These are phyloP conservation scores for Augochlora pura DNA, from an alignment of 1,140 invertebrate species.

Conservation along the genomic window DNA sequence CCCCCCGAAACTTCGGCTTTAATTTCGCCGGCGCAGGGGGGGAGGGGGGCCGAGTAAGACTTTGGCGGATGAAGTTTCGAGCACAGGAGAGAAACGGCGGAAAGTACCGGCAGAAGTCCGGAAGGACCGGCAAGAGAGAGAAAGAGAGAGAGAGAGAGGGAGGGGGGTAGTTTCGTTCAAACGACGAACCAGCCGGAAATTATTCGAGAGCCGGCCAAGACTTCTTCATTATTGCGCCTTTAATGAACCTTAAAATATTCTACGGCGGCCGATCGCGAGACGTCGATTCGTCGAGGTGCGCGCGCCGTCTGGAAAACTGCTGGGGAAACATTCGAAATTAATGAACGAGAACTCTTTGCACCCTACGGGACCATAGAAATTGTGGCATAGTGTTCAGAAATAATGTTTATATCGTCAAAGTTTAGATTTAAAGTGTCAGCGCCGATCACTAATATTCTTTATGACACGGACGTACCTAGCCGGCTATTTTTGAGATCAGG, in stretches of 20 bases:
- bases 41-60: conserved; percentile 18
- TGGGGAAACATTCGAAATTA: background rate
- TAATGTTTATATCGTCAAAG: no score
- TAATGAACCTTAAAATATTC: conserved; percentile 71
- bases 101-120: conserved; percentile 17
- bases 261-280: conserved; percentile 29
- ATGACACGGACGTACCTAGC: no score
- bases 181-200: conserved; percentile 42
- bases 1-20: conserved; percentile 14
- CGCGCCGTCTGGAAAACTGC: conserved; percentile 4
- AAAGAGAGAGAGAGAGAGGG: background rate
- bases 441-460: no score
- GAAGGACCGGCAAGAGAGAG: no score
- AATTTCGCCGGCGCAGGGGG: conserved; percentile 24
- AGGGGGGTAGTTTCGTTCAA: conserved; percentile 28
- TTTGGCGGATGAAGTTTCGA: conserved; percentile 52
- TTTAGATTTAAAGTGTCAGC: no score
- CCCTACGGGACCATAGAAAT: no score
- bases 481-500: no score
- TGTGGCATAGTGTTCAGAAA: no score
- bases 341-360: no score
- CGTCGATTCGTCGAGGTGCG: background rate
- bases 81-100: conserved; percentile 20
- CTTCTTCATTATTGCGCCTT: conserved; percentile 66
- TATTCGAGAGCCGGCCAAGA: conserved; percentile 54